phyloP scores from a whole-genome alignment of 1,140 invertebrate species.

The Vollenhovia emeryi region DNA sequence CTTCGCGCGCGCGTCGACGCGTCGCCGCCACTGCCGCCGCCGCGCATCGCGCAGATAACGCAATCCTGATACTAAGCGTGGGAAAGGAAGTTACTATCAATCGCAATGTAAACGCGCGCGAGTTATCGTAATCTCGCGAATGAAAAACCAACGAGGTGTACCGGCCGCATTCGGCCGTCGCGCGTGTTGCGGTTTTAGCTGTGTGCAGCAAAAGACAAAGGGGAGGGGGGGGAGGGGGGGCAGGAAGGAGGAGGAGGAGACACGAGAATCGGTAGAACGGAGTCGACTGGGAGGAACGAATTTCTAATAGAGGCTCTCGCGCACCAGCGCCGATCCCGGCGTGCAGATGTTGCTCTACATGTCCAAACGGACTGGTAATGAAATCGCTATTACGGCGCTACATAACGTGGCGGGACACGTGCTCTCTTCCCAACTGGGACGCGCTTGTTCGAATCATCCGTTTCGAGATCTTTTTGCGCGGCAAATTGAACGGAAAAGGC shows the following conservation, averaged over 20 bases:
- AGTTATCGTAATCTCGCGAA: conserved; percentile 53
- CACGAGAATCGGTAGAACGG: not conserved
- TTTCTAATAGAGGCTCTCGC: not conserved
- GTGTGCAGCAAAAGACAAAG: not conserved
- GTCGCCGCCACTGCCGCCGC: no score
- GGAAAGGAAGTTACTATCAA: conserved; percentile 82
- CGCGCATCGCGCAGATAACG: conserved; percentile 74
- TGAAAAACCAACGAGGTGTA: conserved; percentile 21
- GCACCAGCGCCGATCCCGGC: conserved; percentile 42
- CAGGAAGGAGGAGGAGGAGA: not conserved
- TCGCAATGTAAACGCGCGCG: conserved; percentile 52
- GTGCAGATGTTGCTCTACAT: conserved; percentile 78
- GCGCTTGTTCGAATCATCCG: not conserved
- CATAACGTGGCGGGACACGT: conserved; percentile 60
- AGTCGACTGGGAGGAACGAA: not conserved
- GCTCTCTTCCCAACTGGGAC: conserved; percentile 49
- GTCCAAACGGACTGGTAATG: conserved; percentile 80
- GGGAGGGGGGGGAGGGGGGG: not conserved
- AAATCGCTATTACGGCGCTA: conserved; percentile 68
- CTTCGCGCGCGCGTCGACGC: conserved; percentile 5
- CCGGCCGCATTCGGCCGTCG: not conserved
- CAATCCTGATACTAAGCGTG: conserved; percentile 81
- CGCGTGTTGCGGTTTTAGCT: conserved; percentile 28
- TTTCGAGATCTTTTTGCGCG: not conserved
- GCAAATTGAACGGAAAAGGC: no score